Evolutionary conservation across 2,113 vertebrate species (phyloP).

Genomic region (Camelus bactrianus): DNA sequence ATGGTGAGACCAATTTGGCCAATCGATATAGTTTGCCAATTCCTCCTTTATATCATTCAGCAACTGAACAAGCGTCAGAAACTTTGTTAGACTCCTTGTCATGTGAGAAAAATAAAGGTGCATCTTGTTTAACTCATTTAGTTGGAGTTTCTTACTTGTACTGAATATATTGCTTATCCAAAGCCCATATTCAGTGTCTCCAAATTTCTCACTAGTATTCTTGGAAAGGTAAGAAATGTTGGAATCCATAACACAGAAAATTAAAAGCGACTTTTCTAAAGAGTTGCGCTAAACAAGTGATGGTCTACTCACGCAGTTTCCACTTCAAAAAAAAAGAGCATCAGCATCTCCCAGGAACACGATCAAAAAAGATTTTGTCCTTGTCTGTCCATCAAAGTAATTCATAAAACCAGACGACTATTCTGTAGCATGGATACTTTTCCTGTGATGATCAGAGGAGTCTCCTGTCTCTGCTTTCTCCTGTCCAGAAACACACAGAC

Average conservation of each 20-base stretch:
- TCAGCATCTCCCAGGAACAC: neutral
- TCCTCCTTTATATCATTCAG: neutral
- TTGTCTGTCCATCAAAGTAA: neutral
- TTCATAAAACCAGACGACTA: neutral
- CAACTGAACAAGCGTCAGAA: neutral
- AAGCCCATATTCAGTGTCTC: neutral
- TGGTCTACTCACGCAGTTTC: neutral
- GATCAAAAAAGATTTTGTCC: neutral
- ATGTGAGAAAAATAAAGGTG: neutral
- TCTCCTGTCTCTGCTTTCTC: neutral
- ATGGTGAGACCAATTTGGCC: neutral
- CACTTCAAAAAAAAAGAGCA: slow-evolving; percentile 4
- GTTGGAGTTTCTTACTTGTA: neutral
- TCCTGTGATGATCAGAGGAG: neutral
- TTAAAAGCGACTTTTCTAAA: neutral
- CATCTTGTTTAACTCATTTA: neutral
- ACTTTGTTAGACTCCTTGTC: neutral
- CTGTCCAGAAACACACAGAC: neutral
- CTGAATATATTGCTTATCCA: neutral
- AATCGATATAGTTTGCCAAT: neutral
- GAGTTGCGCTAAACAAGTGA: neutral
- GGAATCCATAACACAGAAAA: slow-evolving; percentile 11
- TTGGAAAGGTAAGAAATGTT: neutral
- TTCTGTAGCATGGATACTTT: neutral
- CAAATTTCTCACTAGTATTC: neutral